A percentile compares a stretch with the other conserved stretches of the same genome.
These are phyloP conservation scores for Macropis europaea DNA, from an alignment of 2,888 invertebrate genomes.

Conservation along the genomic window DNA sequence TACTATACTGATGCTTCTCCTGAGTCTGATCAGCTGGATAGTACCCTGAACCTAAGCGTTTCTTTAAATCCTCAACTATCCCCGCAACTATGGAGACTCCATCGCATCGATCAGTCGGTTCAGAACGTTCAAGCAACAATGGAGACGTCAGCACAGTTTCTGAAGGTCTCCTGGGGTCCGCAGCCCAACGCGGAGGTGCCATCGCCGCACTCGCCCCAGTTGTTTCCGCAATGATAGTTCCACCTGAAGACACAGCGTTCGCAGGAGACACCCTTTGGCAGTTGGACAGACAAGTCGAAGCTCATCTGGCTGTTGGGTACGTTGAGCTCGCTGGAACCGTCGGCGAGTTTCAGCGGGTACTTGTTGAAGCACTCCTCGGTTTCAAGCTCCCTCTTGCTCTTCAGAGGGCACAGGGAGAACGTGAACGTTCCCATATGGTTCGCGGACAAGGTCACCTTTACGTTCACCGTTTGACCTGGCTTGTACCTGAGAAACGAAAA, in stretches of 20 bases:
- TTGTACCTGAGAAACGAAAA: conserved; percentile 72
- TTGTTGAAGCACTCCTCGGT: conserved; percentile 81
- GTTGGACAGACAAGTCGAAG: conserved; percentile 66
- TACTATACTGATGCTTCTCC: no score
- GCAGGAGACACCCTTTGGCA: conserved; percentile 81
- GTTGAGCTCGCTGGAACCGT: conserved; percentile 63
- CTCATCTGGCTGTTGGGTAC: conserved; percentile 12
- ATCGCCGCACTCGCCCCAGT: conserved; percentile 80
- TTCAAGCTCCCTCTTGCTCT: conserved; percentile 76
- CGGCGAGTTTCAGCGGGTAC: conserved; percentile 74
- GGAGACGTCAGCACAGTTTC: conserved; percentile 80
- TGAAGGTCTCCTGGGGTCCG: conserved; percentile 81
- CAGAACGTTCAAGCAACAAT: no score
- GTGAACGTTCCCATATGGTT: conserved; percentile 81
- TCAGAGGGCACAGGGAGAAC: conserved; percentile 81
- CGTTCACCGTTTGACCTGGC: conserved; percentile 68
- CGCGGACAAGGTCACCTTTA: conserved; percentile 79
- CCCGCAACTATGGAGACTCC: no score
- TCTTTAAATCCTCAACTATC: no score
- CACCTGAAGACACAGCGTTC: conserved; percentile 82
- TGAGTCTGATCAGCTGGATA: no score
- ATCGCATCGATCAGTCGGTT: no score
- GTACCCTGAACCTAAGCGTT: no score
- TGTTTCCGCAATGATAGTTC: conserved; percentile 82
- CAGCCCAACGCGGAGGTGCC: conserved; percentile 79